Conservation (phyloP, 2,797 vertebrate genomes). For the Glyptemys insculpta region DNA sequence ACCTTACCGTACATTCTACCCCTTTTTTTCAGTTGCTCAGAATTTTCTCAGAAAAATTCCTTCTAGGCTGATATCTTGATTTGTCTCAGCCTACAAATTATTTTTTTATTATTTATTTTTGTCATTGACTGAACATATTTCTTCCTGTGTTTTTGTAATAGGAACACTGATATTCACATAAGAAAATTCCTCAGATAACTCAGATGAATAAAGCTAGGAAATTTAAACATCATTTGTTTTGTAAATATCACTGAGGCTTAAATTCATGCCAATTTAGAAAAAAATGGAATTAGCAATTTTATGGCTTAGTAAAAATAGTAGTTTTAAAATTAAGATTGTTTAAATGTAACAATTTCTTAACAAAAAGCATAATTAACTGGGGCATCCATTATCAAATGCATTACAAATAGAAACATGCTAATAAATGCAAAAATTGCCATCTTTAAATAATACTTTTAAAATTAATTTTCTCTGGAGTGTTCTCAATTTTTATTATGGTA, state of each 20-base stretch:
- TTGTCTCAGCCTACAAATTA: too few species aligned
- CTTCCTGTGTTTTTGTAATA: not conserved
- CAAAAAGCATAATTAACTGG: not conserved
- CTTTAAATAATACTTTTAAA: not conserved
- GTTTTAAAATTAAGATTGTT: not conserved
- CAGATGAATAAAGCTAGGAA: not conserved
- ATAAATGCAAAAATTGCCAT: not conserved
- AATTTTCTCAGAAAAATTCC: not conserved
- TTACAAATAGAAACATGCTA: not conserved
- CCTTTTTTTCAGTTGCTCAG: not conserved
- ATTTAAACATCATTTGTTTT: not conserved
- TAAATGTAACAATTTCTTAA: not conserved
- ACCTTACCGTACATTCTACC: not conserved
- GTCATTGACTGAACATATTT: not conserved
- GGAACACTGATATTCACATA: not conserved
- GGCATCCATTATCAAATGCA: not conserved
- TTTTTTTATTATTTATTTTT: not conserved
- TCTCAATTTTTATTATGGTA: not conserved
- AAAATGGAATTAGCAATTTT: not conserved
- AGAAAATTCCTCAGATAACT: not conserved
- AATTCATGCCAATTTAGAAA: not conserved
- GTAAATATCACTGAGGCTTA: not conserved
- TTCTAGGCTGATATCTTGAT: not conserved
- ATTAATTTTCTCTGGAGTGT: not conserved
- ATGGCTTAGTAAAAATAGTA: not conserved